Evolutionary conservation across 2,113 vertebrate species (phyloP), one percentile per base, ranked within the genome.

Genomic region (Centrocercus urophasianus): DNA sequence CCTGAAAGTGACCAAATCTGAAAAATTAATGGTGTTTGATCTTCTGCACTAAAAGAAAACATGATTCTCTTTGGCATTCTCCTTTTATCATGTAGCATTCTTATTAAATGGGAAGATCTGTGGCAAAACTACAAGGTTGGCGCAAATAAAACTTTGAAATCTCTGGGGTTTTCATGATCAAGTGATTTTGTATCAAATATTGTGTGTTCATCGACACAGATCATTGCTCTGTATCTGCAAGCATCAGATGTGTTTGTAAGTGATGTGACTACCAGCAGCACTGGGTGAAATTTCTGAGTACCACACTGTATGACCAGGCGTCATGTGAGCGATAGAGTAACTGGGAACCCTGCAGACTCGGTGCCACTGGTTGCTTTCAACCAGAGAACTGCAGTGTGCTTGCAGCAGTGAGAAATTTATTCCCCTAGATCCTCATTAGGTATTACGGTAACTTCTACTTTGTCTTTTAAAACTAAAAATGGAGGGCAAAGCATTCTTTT

Each of bases 131-230:
- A 27, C 11, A 65, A 70, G 40, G 7, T 52, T 70, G 4, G 14
- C 48, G n/a, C 13, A 30, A 25, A 40, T 28, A 9, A 67, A 34
- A 10, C 13, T 45, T 32, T 21, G 38, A 20, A 63, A 10, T 81
- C 28, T 40, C 71, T 13, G 17, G 32, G 43, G 24, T 70, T 56
- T 72, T 40, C 13, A 9, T 11, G 16, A 57, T 72, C 7, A n/a
- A 43, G 40, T 48, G 36, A 17, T 71, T 89, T 86, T 57, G 8
- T 36, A n/a, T 45, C 4, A 8, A n/a, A 14, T 47, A 13, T 3
- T 5, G 18, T n/a, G 19, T 21, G 25, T 28, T 27, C 6, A 3
- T 21, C 6, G 4, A 28, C 3, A 3, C 0, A 1, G 21, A 30
- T 72, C 25, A 6, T 19, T 66, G 52, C 43, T 87, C 20, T 88